Evolutionary conservation across 1,140 invertebrate genomes (phyloP), one percentile per base, ranked within the genome.

Genomic region (Metaphire vulgaris): DNA sequence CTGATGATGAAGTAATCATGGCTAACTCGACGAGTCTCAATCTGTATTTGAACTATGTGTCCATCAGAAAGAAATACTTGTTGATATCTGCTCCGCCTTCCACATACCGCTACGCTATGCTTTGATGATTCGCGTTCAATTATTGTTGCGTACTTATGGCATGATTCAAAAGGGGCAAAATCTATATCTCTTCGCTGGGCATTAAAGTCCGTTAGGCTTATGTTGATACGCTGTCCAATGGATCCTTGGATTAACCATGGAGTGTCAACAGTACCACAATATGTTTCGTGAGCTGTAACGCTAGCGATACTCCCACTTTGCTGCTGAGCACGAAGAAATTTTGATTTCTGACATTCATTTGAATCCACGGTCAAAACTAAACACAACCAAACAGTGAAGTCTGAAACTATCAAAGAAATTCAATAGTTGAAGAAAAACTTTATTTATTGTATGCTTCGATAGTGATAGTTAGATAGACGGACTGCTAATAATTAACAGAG

Each of bases 181-280:
- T 34, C 26, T 1, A 26, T 30, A 26, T 73, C 41, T 73, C 26
- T 33, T 16, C 72, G 32, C 33, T 14, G 72, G 41, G 72, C 33
- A 21, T 34, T 1, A 41, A 73, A 73, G 28, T 73, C 72, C 29
- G 41, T 26, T 30, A 73, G 34, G 34, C 32, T 73, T 33, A 73
- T n/a, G 72, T 73, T 73, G 34, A 73, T 73, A 28, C 34, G 72
- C 34, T 73, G 72, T 28, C 72, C 72, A 28, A 28, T 33, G 28
- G 41, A 73, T 16, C 72, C 72, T n/a, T 73, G 72, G 41, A 73
- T 73, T 21, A 73, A 34, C 72, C 72, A 73, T 21, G 72, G 72
- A n/a, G 31, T 73, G 26, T 34, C 33, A n/a, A 29, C 28, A 1
- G 41, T 73, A 28, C 72, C 72, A 26, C 72, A 73, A 33, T 41